phyloP scores from a whole-genome alignment of 2,113 vertebrate genomes.

The Xenus cinereus region DNA sequence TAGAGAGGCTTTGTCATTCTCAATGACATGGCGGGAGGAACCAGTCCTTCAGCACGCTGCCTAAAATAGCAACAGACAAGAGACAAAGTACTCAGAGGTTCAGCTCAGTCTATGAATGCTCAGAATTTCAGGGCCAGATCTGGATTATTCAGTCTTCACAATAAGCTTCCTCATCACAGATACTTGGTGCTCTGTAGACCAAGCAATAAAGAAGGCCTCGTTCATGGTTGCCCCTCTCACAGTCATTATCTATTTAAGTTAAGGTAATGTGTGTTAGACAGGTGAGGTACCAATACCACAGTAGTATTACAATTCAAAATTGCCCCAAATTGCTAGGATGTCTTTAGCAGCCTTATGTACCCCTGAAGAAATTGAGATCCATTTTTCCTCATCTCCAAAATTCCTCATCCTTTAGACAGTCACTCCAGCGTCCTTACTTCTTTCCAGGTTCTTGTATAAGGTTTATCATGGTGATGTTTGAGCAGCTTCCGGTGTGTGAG shows the following conservation, averaged over 20 bases:
- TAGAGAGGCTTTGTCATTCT: conserved; percentile 60
- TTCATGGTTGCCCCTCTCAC: background rate
- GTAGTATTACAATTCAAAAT: background rate
- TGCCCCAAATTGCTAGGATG: background rate
- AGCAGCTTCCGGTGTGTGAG: background rate
- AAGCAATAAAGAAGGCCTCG: background rate
- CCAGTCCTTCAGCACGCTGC: background rate
- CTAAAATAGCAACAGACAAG: conserved; percentile 47
- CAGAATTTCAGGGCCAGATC: conserved; percentile 24
- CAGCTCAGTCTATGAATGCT: conserved; percentile 2
- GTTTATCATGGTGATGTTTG: background rate
- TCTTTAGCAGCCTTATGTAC: background rate
- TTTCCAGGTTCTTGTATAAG: background rate
- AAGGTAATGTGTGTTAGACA: background rate
- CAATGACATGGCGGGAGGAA: conserved; percentile 51
- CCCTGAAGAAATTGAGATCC: background rate
- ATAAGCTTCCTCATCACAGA: background rate
- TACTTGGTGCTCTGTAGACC: background rate
- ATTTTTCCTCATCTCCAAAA: background rate
- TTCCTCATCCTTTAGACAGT: background rate
- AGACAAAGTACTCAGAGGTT: conserved; percentile 44
- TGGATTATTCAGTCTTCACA: conserved; percentile 23
- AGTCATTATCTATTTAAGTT: background rate
- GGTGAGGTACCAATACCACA: background rate
- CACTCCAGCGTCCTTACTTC: background rate